phyloP scores from a whole-genome alignment of 2,797 vertebrate genomes.

The Eleutherodactylus coqui region DNA sequence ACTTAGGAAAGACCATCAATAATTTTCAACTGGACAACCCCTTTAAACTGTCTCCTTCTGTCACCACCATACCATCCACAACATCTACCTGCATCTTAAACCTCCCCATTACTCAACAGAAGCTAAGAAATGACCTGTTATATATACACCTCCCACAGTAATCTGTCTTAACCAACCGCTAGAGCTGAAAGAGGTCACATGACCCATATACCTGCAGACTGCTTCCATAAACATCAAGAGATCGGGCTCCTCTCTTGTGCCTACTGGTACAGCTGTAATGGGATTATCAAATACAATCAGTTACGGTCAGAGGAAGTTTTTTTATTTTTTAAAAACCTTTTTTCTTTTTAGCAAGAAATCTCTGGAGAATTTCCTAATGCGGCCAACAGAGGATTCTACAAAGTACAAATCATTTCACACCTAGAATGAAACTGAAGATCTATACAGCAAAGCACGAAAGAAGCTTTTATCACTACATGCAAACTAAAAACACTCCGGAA shows the following conservation, averaged over 20 bases:
- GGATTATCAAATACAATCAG: background rate
- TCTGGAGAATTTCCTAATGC: background rate
- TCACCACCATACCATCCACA: no score
- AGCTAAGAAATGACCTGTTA: no score
- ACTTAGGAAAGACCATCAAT: no score
- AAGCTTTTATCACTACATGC: conserved; percentile 24
- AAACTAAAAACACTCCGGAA: conserved; percentile 12
- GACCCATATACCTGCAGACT: background rate
- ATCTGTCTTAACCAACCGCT: background rate
- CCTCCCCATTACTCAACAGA: no score
- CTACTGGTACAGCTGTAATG: background rate
- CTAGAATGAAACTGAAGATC: conserved; percentile 17
- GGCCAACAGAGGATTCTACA: conserved; percentile 13
- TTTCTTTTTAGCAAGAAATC: background rate
- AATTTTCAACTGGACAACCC: no score
- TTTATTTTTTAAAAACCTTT: background rate
- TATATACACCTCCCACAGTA: no score
- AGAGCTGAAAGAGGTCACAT: background rate
- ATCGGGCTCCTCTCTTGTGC: background rate
- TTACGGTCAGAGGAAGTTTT: background rate
- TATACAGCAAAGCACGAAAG: conserved; percentile 36
- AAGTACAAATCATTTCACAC: background rate
- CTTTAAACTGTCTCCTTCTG: no score
- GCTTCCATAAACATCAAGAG: background rate
- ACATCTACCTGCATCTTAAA: no score